Percentiles rank a stretch among this genome's conserved stretches.
phyloP scores from a whole-genome alignment of 2,797 vertebrate species.

The Macrochelys suwanniensis region DNA sequence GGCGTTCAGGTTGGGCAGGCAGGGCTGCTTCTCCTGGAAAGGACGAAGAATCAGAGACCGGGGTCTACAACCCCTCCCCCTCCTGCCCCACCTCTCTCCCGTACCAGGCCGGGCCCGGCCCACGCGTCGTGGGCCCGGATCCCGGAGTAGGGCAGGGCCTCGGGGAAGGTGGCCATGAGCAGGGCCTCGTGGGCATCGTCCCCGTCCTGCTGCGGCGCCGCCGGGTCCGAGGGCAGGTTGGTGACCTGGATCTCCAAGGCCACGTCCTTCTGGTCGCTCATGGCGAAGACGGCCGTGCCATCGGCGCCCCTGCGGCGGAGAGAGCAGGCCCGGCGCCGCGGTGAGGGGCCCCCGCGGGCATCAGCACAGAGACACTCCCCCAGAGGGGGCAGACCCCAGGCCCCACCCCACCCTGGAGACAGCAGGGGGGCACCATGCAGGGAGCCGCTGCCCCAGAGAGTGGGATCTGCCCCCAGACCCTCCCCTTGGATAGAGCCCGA shows the following conservation, averaged over 20 bases:
- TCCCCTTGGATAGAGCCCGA: too few relatives aligned
- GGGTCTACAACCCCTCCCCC: neutral
- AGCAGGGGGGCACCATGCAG: too few relatives aligned
- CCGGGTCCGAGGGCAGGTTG: constrained; percentile 89
- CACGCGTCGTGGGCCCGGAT: constrained; percentile 77
- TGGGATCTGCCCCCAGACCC: too few relatives aligned
- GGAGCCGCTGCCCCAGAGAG: too few relatives aligned
- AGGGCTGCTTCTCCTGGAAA: constrained; percentile 84
- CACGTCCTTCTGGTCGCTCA: constrained; percentile 90
- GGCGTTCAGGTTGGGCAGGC: constrained; percentile 88
- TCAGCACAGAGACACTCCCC: too few relatives aligned
- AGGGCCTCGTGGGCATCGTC: constrained; percentile 93
- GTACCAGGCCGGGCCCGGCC: neutral
- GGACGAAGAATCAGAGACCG: neutral
- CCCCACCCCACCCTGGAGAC: too few relatives aligned
- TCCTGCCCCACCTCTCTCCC: accelerated
- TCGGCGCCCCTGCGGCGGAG: constrained; percentile 73
- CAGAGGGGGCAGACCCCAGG: too few relatives aligned
- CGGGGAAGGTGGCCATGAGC: constrained; percentile 87
- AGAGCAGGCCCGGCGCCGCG: neutral
- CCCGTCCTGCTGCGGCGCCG: constrained; percentile 86
- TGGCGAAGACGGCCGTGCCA: constrained; percentile 86
- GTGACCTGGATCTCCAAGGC: constrained; percentile 89
- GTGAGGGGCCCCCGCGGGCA: neutral
- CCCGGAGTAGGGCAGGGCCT: constrained; percentile 87